These are phyloP conservation scores for Otus sunia DNA, from an alignment of 2,113 vertebrate species.

Conservation along the genomic window DNA sequence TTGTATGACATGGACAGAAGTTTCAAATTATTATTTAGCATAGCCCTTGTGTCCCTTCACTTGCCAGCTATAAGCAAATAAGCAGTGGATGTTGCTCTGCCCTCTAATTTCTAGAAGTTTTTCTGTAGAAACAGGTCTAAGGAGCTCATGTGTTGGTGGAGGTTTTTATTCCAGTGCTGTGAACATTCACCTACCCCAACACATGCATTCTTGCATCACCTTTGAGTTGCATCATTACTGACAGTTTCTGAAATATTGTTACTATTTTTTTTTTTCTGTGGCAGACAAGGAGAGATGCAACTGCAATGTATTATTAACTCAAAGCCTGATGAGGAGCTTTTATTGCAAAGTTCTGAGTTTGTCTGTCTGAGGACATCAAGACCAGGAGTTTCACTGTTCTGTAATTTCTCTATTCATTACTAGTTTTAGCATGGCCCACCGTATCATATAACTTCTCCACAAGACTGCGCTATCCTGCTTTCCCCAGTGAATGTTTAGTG, in stretches of 20 bases:
- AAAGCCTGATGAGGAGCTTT: not conserved
- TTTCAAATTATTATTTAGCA: not conserved
- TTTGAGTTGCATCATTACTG: not conserved
- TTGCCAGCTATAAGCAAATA: not conserved
- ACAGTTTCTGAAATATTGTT: not conserved
- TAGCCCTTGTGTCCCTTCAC: not conserved
- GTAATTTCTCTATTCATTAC: not conserved
- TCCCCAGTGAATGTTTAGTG: not conserved
- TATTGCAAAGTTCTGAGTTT: not conserved
- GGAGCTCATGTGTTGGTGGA: not conserved
- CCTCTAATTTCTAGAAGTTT: not conserved
- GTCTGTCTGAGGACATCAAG: not conserved
- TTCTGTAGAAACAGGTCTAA: not conserved
- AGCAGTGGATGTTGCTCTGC: not conserved
- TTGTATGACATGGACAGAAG: not conserved
- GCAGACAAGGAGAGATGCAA: not conserved
- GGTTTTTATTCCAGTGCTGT: not conserved
- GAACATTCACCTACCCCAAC: not conserved
- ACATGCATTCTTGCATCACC: not conserved
- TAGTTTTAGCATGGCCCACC: not conserved
- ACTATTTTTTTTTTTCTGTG: not conserved
- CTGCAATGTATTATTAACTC: not conserved
- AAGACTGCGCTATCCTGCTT: not conserved
- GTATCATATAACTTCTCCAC: not conserved
- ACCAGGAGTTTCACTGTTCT: not conserved